A percentile compares a stretch with the other conserved stretches of the same genome.
phyloP scores from a whole-genome alignment of 2,113 vertebrate genomes.

The Lagenorhynchus albirostris region DNA sequence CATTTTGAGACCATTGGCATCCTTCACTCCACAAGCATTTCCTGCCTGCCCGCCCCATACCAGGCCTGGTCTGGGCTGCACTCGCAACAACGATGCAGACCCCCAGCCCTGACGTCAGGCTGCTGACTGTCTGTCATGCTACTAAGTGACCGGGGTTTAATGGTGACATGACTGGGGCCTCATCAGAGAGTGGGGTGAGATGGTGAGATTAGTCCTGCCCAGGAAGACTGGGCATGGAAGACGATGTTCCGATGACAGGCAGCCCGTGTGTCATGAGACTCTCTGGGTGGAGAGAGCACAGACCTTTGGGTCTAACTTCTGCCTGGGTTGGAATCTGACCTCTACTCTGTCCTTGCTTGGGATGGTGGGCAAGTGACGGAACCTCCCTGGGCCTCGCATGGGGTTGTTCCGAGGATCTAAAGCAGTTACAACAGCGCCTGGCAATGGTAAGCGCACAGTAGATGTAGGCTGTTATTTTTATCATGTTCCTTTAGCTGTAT shows the following conservation, averaged over 20 bases:
- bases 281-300: no score
- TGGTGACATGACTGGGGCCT: rapidly evolving
- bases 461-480: not conserved
- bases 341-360: not conserved
- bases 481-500: not conserved
- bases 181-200: not conserved
- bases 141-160: not conserved
- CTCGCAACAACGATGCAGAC: rapidly evolving
- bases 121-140: not conserved
- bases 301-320: not conserved
- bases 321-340: not conserved
- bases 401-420: not conserved
- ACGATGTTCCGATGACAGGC: rapidly evolving
- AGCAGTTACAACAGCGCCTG: rapidly evolving
- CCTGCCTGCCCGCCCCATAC: not conserved
- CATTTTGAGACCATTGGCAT: not conserved
- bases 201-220: not conserved
- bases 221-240: not conserved
- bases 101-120: not conserved
- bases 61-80: not conserved
- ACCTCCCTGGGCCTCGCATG: rapidly evolving
- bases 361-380: rapidly evolving
- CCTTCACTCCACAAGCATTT: not conserved
- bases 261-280: not conserved
- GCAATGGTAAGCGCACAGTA: rapidly evolving